Percentiles rank a stretch among this genome's conserved stretches.
Evolutionary conservation across 2,888 invertebrate genomes (phyloP).

Genomic region (Caenorhabditis macrosperma): DNA sequence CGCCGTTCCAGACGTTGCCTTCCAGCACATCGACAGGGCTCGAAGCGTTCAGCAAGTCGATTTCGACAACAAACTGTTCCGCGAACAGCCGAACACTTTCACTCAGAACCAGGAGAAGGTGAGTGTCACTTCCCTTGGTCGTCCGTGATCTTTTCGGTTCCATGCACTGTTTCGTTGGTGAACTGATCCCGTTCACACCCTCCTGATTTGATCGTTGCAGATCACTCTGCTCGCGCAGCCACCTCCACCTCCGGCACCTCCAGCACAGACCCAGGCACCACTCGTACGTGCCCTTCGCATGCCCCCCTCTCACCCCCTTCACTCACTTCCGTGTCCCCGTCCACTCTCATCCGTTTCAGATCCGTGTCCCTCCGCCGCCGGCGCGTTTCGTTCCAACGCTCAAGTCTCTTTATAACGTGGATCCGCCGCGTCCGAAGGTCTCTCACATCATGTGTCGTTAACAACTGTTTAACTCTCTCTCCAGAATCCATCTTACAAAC

Average conservation of each 20-base stretch:
- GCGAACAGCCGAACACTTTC: constrained; percentile 54
- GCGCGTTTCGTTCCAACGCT: constrained; percentile 53
- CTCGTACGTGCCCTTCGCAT: constrained; percentile 28
- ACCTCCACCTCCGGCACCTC: constrained; percentile 58
- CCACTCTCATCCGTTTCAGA: constrained; percentile 47
- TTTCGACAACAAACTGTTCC: constrained; percentile 52
- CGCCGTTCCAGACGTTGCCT: constrained; percentile 20
- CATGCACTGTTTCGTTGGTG: constrained; percentile 16
- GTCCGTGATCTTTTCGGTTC: background rate
- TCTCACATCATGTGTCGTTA: background rate
- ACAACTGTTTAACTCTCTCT: constrained; percentile 6
- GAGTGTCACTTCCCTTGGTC: background rate
- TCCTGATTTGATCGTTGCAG: constrained; percentile 30
- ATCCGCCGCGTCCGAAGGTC: constrained; percentile 44
- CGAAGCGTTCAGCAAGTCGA: constrained; percentile 45
- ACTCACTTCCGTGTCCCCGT: constrained; percentile 11
- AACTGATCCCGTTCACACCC: background rate
- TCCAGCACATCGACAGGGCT: constrained; percentile 48
- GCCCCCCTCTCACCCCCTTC: background rate
- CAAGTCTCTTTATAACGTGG: constrained; percentile 38
- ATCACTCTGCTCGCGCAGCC: constrained; percentile 64
- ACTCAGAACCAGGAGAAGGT: constrained; percentile 57
- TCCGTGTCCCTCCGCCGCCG: constrained; percentile 59
- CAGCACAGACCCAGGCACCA: constrained; percentile 57
- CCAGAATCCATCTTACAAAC: constrained; percentile 58